phyloP scores from a whole-genome alignment of 2,888 invertebrate genomes.

The Troides oblongomaculatus region DNA sequence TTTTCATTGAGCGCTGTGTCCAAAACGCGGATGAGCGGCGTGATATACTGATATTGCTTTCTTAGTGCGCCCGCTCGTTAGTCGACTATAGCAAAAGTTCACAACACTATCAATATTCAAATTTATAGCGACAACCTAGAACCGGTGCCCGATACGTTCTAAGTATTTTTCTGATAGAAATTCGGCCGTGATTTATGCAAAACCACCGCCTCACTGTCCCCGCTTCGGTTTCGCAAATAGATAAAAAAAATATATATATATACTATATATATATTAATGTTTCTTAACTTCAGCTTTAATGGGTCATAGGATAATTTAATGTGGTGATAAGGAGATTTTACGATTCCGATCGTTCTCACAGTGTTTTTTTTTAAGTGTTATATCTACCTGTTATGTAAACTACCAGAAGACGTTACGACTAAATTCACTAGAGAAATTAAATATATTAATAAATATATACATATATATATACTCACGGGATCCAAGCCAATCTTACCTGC shows the following conservation, averaged over 20 bases:
- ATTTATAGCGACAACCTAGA: slow-evolving; percentile 61
- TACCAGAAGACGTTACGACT: no score
- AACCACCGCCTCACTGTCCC: slow-evolving; percentile 36
- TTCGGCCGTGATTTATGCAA: slow-evolving; percentile 42
- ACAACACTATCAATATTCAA: slow-evolving; percentile 63
- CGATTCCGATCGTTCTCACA: slow-evolving; percentile 9
- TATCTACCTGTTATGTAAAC: slow-evolving; percentile 17
- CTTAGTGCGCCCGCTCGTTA: slow-evolving; percentile 67
- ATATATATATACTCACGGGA: no score
- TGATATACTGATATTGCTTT: slow-evolving; percentile 75
- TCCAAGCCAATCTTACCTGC: no score
- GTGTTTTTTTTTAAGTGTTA: background rate
- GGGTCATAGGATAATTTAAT: slow-evolving; percentile 36
- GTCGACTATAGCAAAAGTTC: slow-evolving; percentile 59
- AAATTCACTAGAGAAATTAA: no score
- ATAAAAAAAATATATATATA: no score
- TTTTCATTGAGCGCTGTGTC: slow-evolving; percentile 61
- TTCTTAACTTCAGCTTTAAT: slow-evolving; percentile 42
- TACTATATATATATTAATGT: slow-evolving; percentile 34
- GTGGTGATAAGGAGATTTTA: slow-evolving; percentile 22
- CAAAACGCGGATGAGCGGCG: slow-evolving; percentile 63
- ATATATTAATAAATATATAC: no score
- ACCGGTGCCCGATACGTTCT: slow-evolving; percentile 44
- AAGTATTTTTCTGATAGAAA: slow-evolving; percentile 35
- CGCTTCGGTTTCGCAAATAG: slow-evolving; percentile 32